phyloP scores from a whole-genome alignment of 2,888 invertebrate species.

The Pollenia griseotomentosa region DNA sequence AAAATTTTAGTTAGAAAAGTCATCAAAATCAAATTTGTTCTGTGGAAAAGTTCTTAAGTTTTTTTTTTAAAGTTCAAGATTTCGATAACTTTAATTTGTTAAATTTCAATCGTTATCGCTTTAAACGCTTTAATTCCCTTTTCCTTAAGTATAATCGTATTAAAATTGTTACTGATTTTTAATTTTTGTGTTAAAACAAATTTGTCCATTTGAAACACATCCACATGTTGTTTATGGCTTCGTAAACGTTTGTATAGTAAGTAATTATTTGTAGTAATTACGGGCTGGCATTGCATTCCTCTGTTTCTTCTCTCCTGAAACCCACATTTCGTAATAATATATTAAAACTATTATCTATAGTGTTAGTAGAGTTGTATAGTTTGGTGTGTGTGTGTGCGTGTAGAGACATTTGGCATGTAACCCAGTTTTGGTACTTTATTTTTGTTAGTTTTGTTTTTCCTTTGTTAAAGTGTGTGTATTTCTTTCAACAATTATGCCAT shows the following conservation, averaged over 20 bases:
- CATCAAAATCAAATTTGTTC: not conserved
- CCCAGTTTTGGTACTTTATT: slow-evolving; percentile 30
- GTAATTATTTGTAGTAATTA: slow-evolving; percentile 35
- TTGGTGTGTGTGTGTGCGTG: not conserved
- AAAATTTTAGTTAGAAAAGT: too few relatives aligned
- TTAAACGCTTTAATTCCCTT: not conserved
- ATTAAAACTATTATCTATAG: not conserved
- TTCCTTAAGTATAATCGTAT: not conserved
- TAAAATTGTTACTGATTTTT: slow-evolving; percentile 1
- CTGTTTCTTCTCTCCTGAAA: not conserved
- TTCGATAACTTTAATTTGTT: not conserved
- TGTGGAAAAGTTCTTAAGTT: not conserved
- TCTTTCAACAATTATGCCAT: slow-evolving; percentile 37
- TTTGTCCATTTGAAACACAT: not conserved
- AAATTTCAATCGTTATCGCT: not conserved
- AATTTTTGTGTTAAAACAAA: not conserved
- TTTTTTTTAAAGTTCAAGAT: not conserved
- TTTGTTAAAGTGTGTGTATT: slow-evolving; percentile 20
- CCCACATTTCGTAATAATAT: not conserved
- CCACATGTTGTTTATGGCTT: slow-evolving; percentile 32
- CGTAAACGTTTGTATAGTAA: slow-evolving; percentile 36
- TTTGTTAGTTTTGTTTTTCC: slow-evolving; percentile 4
- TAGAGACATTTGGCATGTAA: slow-evolving; percentile 34
- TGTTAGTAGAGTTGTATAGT: not conserved
- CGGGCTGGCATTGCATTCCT: slow-evolving; percentile 27